Evolutionary conservation across 2,797 vertebrate genomes (phyloP).

Genomic region (Muscicapa striata): DNA sequence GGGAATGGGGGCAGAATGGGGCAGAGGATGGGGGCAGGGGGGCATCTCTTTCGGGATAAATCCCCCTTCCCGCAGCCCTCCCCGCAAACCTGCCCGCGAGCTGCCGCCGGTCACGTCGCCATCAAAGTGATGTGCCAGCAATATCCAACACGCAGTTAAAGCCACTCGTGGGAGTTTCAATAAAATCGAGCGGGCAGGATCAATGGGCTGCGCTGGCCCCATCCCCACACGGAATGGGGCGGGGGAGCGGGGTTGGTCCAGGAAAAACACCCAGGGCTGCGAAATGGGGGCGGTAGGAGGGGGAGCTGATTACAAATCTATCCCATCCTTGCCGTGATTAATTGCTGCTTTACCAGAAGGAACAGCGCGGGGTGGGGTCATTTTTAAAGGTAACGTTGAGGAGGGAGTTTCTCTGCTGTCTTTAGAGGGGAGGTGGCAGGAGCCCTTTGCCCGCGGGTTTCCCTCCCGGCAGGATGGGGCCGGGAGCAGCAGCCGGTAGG

Average conservation of each 20-base stretch:
- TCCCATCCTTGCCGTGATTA: conserved; percentile 58
- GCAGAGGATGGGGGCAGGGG: too few species aligned
- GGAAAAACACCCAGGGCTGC: conserved; percentile 35
- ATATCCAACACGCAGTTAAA: conserved; percentile 65
- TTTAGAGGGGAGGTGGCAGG: neutral
- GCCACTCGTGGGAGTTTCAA: conserved; percentile 69
- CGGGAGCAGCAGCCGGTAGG: neutral
- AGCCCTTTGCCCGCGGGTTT: neutral
- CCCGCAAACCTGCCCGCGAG: neutral
- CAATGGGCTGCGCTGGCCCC: conserved; percentile 52
- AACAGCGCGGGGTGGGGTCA: conserved; percentile 24
- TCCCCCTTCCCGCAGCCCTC: neutral
- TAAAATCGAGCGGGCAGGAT: conserved; percentile 60
- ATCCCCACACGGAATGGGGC: neutral
- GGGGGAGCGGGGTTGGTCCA: neutral
- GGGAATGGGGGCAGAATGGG: neutral
- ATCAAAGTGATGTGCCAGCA: conserved; percentile 69
- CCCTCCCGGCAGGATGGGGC: neutral
- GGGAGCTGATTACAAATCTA: conserved; percentile 58
- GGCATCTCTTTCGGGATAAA: neutral
- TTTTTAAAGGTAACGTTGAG: neutral
- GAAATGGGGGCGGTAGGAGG: neutral
- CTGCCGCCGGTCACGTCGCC: conserved; percentile 51
- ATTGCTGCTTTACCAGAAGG: conserved; percentile 60
- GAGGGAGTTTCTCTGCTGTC: neutral